Percentiles rank a stretch among this genome's conserved stretches.
These are phyloP conservation scores for Oryzias sinensis DNA, from an alignment of 2,797 vertebrate species.

Conservation along the genomic window DNA sequence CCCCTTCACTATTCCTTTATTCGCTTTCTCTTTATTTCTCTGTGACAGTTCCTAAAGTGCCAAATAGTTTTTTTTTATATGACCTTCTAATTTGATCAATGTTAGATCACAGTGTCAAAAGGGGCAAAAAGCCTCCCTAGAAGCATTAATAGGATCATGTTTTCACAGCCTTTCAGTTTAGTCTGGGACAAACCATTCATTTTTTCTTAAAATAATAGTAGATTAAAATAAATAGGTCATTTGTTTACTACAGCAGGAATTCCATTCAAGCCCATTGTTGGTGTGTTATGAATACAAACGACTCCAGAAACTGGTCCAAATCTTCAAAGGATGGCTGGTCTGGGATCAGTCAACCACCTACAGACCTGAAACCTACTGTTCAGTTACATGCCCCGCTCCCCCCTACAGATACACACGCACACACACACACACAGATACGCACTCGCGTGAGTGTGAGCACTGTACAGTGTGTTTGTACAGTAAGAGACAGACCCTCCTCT, in stretches of 20 bases:
- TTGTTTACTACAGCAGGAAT: not conserved
- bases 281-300: not conserved
- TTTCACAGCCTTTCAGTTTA: not conserved
- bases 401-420: slow-evolving; percentile 36
- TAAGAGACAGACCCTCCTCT: slow-evolving; percentile 58
- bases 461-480: slow-evolving; percentile 33
- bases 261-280: not conserved
- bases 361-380: slow-evolving; percentile 46
- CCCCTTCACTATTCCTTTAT: too few species aligned
- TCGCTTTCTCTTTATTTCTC: too few species aligned
- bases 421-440: not conserved
- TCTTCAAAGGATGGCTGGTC: slow-evolving; percentile 2
- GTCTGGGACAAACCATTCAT: not conserved
- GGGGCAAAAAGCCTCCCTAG: too few species aligned
- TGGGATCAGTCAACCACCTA: slow-evolving; percentile 39
- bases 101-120: too few species aligned
- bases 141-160: too few species aligned
- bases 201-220: not conserved
- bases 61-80: too few species aligned
- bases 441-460: slow-evolving; percentile 31
- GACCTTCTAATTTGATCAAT: too few species aligned
- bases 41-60: too few species aligned
- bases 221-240: not conserved
- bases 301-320: not conserved
- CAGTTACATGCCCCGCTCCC: slow-evolving; percentile 62